These are phyloP conservation scores for Chloroceryle inda DNA, from an alignment of 2,797 vertebrate genomes.

Conservation along the genomic window DNA sequence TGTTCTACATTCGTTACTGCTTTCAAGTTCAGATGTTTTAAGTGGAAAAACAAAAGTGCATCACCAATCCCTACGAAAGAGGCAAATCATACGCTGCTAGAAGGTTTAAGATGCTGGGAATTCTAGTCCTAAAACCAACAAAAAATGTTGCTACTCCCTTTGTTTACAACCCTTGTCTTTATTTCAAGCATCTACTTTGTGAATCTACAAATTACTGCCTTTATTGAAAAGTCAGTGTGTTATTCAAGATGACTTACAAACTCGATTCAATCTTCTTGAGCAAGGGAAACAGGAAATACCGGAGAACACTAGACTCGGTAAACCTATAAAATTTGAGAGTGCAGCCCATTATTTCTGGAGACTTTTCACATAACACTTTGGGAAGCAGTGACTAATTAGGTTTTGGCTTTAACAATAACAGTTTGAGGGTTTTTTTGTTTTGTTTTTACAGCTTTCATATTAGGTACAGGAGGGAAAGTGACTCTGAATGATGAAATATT, in stretches of 20 bases:
- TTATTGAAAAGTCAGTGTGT: constrained; percentile 87
- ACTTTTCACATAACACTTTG: constrained; percentile 93
- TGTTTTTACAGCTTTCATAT: constrained; percentile 85
- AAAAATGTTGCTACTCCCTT: constrained; percentile 52
- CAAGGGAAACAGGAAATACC: constrained; percentile 96
- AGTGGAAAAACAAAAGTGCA: background rate
- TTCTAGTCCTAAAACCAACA: constrained; percentile 41
- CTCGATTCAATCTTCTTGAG: constrained; percentile 88
- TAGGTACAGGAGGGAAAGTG: constrained; percentile 82
- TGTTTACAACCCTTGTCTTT: constrained; percentile 73
- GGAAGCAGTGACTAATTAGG: constrained; percentile 96
- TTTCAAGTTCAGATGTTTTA: constrained; percentile 5
- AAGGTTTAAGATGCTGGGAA: constrained; percentile 25
- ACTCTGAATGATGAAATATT: constrained; percentile 85
- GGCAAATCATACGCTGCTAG: constrained; percentile 24
- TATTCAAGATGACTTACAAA: constrained; percentile 95
- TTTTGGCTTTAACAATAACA: constrained; percentile 93
- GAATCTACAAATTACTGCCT: constrained; percentile 85
- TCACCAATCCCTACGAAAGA: constrained; percentile 4
- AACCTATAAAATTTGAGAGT: constrained; percentile 94
- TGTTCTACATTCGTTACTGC: background rate
- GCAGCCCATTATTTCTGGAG: constrained; percentile 93
- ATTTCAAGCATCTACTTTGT: constrained; percentile 82
- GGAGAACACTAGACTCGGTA: constrained; percentile 92
- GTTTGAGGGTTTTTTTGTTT: constrained; percentile 82